Evolutionary conservation across 2,113 vertebrate species (phyloP).

Genomic region (Carollia perspicillata): DNA sequence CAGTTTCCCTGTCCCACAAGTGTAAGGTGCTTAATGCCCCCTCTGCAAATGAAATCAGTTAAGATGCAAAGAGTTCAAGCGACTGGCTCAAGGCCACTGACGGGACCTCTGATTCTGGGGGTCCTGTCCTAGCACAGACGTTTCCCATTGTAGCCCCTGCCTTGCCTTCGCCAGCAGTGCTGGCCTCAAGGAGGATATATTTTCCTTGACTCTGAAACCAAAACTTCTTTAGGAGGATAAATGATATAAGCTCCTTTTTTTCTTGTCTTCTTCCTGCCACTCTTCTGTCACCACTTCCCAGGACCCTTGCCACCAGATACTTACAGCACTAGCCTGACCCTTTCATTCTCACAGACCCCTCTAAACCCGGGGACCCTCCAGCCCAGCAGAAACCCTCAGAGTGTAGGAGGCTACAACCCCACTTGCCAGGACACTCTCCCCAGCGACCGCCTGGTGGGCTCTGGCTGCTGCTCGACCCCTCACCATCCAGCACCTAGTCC

Average conservation of each 20-base stretch:
- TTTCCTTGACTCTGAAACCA: neutral
- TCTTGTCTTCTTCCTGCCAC: neutral
- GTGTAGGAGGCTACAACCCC: neutral
- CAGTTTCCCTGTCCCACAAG: neutral
- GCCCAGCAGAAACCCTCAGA: neutral
- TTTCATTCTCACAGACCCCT: neutral
- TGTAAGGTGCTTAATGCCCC: neutral
- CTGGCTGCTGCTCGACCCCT: neutral
- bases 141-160: neutral
- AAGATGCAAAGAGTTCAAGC: neutral
- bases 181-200: neutral
- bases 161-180: neutral
- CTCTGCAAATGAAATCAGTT: neutral
- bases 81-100: neutral
- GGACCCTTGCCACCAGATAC: neutral
- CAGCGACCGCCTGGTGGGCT: neutral
- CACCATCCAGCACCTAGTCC: neutral
- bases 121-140: neutral
- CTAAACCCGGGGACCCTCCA: neutral
- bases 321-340: neutral
- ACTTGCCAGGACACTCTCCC: neutral
- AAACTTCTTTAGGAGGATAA: neutral
- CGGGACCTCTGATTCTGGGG: neutral
- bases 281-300: neutral
- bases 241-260: neutral